These are phyloP conservation scores for Mus pahari DNA, from an alignment of 2,113 vertebrate species.

Conservation along the genomic window DNA sequence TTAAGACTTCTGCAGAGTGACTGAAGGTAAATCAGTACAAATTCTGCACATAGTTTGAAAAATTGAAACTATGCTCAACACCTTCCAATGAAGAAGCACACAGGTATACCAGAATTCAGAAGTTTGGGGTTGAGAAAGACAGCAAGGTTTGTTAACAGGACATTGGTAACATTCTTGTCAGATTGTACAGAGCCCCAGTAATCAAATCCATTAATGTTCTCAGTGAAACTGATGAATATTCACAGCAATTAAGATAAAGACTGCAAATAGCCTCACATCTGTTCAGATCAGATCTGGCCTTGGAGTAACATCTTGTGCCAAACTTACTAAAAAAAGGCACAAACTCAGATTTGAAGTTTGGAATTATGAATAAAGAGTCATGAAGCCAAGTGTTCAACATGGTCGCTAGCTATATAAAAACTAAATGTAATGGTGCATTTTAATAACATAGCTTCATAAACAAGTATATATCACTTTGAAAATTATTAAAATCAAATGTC, in stretches of 20 bases:
- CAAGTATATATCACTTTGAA: neutral
- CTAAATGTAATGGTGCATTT: neutral
- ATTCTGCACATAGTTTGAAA: neutral
- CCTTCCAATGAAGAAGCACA: neutral
- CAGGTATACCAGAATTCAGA: neutral
- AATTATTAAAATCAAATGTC: neutral
- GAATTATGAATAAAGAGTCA: neutral
- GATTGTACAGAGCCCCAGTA: neutral
- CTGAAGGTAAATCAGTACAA: neutral
- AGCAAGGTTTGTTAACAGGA: neutral
- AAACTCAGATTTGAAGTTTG: neutral
- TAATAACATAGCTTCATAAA: neutral
- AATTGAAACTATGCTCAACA: too few species aligned
- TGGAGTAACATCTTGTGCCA: slow-evolving; percentile 31
- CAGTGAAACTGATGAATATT: slow-evolving; percentile 67
- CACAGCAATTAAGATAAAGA: slow-evolving; percentile 67
- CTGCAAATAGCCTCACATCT: slow-evolving; percentile 59
- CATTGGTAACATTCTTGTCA: neutral
- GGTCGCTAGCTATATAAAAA: neutral
- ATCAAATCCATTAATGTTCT: slow-evolving; percentile 61
- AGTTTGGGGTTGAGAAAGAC: neutral
- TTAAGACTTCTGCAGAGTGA: neutral
- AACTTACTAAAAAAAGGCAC: neutral
- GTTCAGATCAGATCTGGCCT: slow-evolving; percentile 62
- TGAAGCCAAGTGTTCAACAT: neutral